Conservation (phyloP, 2,888 invertebrate genomes). For the Lissocephala sabroskyi region DNA sequence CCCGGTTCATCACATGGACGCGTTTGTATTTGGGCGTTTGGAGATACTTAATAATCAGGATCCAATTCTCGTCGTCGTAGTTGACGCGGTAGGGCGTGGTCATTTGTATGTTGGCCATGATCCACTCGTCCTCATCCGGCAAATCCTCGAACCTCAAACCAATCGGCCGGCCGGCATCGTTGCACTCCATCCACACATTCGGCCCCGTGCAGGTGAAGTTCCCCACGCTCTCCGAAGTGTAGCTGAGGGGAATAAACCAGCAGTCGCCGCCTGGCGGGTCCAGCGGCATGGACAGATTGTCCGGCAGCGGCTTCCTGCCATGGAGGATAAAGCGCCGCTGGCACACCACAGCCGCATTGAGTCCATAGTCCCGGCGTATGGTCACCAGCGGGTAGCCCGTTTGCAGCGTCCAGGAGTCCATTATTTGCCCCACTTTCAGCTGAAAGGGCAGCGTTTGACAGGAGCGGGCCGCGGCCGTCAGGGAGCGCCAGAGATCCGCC, state of each 20-base stretch:
- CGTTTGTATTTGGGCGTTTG: constrained; percentile 73
- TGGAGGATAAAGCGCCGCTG: constrained; percentile 73
- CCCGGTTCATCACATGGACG: constrained; percentile 82
- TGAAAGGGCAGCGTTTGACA: constrained; percentile 73
- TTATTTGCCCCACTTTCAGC: constrained; percentile 79
- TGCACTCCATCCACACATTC: constrained; percentile 74
- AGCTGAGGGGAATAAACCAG: constrained; percentile 79
- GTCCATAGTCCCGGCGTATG: constrained; percentile 76
- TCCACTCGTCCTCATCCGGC: constrained; percentile 75
- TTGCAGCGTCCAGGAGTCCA: constrained; percentile 91
- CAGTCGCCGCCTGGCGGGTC: constrained; percentile 49
- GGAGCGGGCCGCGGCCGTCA: constrained; percentile 76
- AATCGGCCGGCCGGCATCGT: constrained; percentile 16
- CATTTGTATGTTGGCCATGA: constrained; percentile 82
- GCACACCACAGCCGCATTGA: constrained; percentile 74
- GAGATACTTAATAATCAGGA: constrained; percentile 75
- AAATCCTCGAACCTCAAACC: constrained; percentile 54
- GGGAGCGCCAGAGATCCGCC: constrained; percentile 85
- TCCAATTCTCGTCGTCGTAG: constrained; percentile 84
- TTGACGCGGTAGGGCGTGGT: constrained; percentile 82
- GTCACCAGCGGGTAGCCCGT: constrained; percentile 85
- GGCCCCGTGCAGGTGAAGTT: constrained; percentile 74
- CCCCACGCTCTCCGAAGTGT: constrained; percentile 71
- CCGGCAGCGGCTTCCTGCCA: not conserved
- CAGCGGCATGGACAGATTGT: not conserved